A percentile compares a stretch with the other conserved stretches of the same genome.
Evolutionary conservation across 1,140 invertebrate genomes (phyloP).

Genomic region (Bilobella aurantiaca): DNA sequence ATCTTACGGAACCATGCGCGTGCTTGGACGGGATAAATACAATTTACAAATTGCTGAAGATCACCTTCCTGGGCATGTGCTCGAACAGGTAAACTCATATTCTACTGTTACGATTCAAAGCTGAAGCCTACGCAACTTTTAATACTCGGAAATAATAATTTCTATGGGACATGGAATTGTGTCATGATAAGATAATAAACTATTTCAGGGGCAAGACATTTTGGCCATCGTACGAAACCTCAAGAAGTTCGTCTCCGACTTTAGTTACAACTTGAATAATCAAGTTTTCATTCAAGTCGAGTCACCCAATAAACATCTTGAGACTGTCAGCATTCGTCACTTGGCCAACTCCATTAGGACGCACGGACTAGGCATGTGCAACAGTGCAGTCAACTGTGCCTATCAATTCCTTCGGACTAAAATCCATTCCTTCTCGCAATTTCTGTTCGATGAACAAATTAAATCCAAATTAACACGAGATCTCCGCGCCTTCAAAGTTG

Average conservation of each 20-base stretch:
- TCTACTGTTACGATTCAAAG: too few relatives aligned
- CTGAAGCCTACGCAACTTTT: too few relatives aligned
- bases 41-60: constrained; percentile 72
- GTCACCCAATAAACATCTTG: constrained; percentile 87
- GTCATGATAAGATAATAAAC: constrained; percentile 3
- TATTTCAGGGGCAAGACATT: constrained; percentile 76
- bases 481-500: constrained; percentile 59
- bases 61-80: constrained; percentile 86
- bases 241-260: constrained; percentile 85
- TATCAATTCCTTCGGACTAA: constrained; percentile 94
- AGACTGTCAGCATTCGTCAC: constrained; percentile 90
- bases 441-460: constrained; percentile 96
- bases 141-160: background rate
- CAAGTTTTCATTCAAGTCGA: constrained; percentile 90
- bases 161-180: background rate
- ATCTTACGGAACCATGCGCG: constrained; percentile 91
- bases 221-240: constrained; percentile 96
- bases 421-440: constrained; percentile 91
- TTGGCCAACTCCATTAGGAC: constrained; percentile 96
- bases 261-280: constrained; percentile 92
- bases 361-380: constrained; percentile 80
- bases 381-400: constrained; percentile 68
- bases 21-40: constrained; percentile 77
- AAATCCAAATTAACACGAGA: constrained; percentile 90
- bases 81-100: constrained; percentile 75